phyloP scores from a whole-genome alignment of 2,797 vertebrate species.

The Pseudochirops corinnae region DNA sequence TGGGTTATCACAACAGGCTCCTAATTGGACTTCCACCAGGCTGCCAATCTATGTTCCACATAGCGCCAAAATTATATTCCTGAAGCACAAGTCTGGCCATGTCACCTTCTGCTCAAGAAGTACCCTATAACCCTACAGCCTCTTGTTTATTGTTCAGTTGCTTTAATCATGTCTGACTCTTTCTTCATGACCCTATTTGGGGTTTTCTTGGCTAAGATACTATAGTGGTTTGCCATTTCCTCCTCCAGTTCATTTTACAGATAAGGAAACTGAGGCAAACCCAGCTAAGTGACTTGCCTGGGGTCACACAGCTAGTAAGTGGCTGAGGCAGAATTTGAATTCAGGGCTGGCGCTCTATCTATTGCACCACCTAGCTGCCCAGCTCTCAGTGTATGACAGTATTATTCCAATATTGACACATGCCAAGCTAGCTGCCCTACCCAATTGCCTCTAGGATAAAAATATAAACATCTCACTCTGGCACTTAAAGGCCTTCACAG shows the following conservation, averaged over 20 bases:
- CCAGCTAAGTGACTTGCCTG: not conserved
- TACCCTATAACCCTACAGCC: not conserved
- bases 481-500: not conserved
- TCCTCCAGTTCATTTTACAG: not conserved
- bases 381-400: not conserved
- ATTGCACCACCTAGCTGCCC: not conserved
- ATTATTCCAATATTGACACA: not conserved
- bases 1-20: not conserved
- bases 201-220: not conserved
- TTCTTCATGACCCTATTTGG: not conserved
- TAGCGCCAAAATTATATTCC: not conserved
- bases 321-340: not conserved
- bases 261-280: not conserved
- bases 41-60: not conserved
- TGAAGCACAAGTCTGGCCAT: not conserved
- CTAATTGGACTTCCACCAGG: not conserved
- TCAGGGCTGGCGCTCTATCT: not conserved
- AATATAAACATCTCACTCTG: not conserved
- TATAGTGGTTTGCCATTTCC: not conserved
- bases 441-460: not conserved
- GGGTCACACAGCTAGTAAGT: not conserved
- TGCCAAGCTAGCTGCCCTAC: not conserved
- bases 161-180: not conserved
- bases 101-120: not conserved
- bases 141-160: not conserved